Base-by-base conservation (phyloP, 2,797 vertebrate species). In the Ctenopoma multispine region DNA sequence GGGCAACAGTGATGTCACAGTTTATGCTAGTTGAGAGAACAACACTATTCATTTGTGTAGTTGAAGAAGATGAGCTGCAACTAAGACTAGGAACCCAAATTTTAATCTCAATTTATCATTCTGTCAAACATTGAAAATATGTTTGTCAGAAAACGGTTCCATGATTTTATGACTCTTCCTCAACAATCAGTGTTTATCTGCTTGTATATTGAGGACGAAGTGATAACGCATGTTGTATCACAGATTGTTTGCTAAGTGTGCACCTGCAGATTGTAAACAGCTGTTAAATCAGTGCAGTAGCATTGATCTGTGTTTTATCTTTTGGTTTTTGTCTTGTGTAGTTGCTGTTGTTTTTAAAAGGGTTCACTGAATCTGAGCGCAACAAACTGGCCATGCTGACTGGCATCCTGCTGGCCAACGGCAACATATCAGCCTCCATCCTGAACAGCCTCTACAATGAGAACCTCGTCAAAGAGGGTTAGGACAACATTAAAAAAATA, bases 321-420 rank as follows among this genome's bases (percentile, higher is more conserved):
- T 24, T 0, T 15, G 5, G 7, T 11, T 24, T 18, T 53, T 1
- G 27, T 12, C 43, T 7, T 81, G 62, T 67, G 34, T 69, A 99
- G 97, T 88, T 99, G 95, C 93, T 99, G 94, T 94, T 99, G 88
- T 99, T 98, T 93, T 92, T 99, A 69, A 99, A 99, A 80, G 97
- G 97, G 59, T 99, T 99, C 92, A 96, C 97, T 0, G 97, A 99
- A 93, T 98, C 97, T 0, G 97, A 99, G 93, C 94, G 97, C 81
- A 98, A 98, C 94, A 99, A 99, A 81, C 90, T 99, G 93, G 97
- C 97, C 90, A 98, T 99, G 97, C 86, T 99, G 79, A 96, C 97
- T 3, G 97, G 97, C 69, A 97, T 98, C 89, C 96, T 99, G 90
- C 92, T 99, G 90, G 96, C 96, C 90, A 98, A 98, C 0, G 96